These are phyloP conservation scores for Rhagonycha fulva DNA, from an alignment of 2,888 invertebrate genomes.

Conservation along the genomic window DNA sequence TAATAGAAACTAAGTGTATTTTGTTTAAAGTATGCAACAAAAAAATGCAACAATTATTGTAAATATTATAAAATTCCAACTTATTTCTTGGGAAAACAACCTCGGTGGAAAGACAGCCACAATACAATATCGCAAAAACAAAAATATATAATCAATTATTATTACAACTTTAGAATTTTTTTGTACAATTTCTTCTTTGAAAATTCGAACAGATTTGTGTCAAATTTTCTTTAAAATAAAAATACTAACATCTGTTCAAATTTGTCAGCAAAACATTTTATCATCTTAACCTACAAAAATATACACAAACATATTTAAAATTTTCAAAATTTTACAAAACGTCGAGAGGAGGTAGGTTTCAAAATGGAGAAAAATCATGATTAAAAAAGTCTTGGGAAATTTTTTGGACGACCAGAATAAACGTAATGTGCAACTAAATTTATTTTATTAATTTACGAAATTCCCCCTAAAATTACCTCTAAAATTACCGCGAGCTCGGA, in stretches of 20 bases:
- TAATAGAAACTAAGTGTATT: conserved; percentile 17
- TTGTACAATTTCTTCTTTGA: conserved; percentile 1
- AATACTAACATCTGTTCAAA: neutral
- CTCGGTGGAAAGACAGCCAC: neutral
- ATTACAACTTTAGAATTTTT: neutral
- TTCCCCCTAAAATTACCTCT: conserved; percentile 50
- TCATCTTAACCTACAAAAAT: neutral
- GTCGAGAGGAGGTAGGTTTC: neutral
- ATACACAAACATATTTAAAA: neutral
- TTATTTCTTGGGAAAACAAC: neutral
- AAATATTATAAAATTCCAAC: neutral
- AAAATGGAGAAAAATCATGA: neutral
- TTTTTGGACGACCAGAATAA: neutral
- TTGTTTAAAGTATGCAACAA: neutral
- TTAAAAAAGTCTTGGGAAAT: neutral
- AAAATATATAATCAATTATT: conserved; percentile 1
- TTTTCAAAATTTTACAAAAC: neutral
- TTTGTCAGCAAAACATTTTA: neutral
- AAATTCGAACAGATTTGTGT: neutral
- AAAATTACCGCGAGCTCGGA: conserved; percentile 46
- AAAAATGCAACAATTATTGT: neutral
- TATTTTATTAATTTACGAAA: conserved; percentile 9
- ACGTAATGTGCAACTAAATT: neutral
- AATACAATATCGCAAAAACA: neutral
- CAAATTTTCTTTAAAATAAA: neutral